These are phyloP conservation scores for Bathynomus jamesi DNA, from an alignment of 1,140 invertebrate genomes.

Conservation along the genomic window DNA sequence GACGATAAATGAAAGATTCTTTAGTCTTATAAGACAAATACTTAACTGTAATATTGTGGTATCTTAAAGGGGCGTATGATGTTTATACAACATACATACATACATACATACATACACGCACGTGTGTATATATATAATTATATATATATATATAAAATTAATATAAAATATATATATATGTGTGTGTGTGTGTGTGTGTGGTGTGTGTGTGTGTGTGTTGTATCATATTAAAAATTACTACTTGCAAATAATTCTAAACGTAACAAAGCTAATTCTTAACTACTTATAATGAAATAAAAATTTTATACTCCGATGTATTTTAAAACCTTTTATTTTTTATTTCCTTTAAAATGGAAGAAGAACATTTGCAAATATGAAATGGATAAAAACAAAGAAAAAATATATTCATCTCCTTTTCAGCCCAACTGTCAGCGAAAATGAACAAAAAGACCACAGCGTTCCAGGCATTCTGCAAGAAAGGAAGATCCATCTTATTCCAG, in stretches of 20 bases:
- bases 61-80: too few relatives aligned
- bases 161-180: neutral
- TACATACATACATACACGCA: neutral
- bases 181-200: too few relatives aligned
- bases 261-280: too few relatives aligned
- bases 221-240: too few relatives aligned
- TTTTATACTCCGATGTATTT: too few relatives aligned
- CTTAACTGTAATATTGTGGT: too few relatives aligned
- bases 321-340: too few relatives aligned
- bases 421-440: neutral
- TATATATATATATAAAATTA: constrained; percentile 18
- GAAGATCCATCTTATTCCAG: constrained; percentile 32
- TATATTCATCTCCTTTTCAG: neutral
- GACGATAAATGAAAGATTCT: too few relatives aligned
- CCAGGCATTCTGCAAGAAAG: neutral
- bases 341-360: neutral
- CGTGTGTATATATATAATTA: constrained; percentile 11
- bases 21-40: too few relatives aligned
- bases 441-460: neutral
- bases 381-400: neutral
- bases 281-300: too few relatives aligned
- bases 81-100: neutral
- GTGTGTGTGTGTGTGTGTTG: too few relatives aligned
- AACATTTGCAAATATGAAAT: neutral
- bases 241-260: too few relatives aligned